Conservation (phyloP, 2,888 invertebrate genomes). For the Sarcophaga carnaria region DNA sequence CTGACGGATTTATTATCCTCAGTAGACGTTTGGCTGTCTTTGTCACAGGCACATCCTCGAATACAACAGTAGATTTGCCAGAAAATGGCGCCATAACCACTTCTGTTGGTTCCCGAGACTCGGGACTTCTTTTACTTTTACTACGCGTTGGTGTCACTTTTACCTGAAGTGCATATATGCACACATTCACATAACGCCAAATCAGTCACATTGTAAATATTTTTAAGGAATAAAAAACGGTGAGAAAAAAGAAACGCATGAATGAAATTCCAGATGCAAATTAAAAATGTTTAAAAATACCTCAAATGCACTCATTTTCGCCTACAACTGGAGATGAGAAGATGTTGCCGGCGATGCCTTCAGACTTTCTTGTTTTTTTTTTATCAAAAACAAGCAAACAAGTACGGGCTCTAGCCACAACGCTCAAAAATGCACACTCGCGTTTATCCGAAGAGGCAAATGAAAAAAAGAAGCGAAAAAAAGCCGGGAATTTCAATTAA, state of each 20-base stretch:
- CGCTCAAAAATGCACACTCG: too few species aligned
- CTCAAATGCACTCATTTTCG: constrained; percentile 81
- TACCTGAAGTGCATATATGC: constrained; percentile 71
- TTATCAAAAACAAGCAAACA: too few species aligned
- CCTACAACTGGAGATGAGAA: neutral
- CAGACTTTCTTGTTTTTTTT: neutral
- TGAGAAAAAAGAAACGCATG: neutral
- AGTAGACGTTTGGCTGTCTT: constrained; percentile 83
- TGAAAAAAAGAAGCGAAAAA: neutral
- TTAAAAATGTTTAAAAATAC: constrained; percentile 70
- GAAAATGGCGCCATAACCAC: constrained; percentile 87
- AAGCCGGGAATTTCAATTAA: constrained; percentile 29
- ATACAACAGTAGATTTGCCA: constrained; percentile 86
- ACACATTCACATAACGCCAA: neutral
- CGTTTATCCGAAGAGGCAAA: too few species aligned
- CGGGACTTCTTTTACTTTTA: constrained; percentile 79
- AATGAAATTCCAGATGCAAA: constrained; percentile 16
- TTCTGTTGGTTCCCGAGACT: constrained; percentile 78
- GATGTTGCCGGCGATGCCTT: neutral
- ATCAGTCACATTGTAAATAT: neutral
- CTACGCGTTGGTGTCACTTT: constrained; percentile 79
- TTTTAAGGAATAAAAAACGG: neutral
- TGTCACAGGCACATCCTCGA: constrained; percentile 86
- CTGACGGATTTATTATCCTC: constrained; percentile 84
- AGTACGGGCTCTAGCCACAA: too few species aligned